Conservation (phyloP, 1,140 invertebrate genomes). For the Acyrthosiphon pisum region DNA sequence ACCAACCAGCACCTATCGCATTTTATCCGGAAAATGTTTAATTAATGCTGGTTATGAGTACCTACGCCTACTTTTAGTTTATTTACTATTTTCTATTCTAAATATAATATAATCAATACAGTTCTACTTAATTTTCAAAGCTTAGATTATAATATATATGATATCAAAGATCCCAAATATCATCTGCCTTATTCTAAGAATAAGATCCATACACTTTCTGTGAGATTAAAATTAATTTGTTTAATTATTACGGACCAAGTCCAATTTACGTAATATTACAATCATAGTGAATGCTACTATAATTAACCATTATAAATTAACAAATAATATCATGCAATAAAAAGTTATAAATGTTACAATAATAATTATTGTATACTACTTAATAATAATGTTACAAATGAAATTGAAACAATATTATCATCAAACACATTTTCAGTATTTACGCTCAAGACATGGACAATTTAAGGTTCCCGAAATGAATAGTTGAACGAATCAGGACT, state of each 20-base stretch:
- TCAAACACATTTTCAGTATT: background rate
- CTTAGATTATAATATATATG: no score
- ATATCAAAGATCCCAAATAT: background rate
- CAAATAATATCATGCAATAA: no score
- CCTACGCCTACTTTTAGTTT: background rate
- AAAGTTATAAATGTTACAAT: background rate
- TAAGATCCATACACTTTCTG: background rate
- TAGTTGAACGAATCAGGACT: background rate
- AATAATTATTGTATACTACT: background rate
- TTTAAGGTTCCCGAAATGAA: background rate
- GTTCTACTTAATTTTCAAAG: background rate
- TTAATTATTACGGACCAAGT: background rate
- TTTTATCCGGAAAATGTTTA: background rate
- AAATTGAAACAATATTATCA: background rate
- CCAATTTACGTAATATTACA: background rate
- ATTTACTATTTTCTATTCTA: background rate
- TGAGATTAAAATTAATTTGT: background rate
- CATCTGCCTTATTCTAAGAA: background rate
- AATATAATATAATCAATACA: background rate
- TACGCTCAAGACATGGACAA: background rate
- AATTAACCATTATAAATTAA: no score
- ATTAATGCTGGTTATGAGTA: background rate
- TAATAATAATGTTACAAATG: background rate
- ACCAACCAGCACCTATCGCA: background rate
- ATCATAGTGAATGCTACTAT: background rate